Evolutionary conservation across 2,888 invertebrate genomes (phyloP).

Genomic region (Odontocerum albicorne): DNA sequence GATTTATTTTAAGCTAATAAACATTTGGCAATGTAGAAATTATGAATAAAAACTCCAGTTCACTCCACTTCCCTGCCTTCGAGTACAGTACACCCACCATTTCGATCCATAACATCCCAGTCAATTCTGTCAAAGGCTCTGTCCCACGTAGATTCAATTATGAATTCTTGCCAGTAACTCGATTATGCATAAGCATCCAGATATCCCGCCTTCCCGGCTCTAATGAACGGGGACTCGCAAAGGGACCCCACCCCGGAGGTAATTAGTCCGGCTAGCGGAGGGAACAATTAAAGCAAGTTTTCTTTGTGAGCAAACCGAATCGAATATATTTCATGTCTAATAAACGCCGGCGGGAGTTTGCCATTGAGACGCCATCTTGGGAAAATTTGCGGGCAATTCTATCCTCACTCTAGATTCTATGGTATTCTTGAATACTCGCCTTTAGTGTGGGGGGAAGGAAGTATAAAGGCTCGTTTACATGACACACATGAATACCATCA

Average conservation of each 20-base stretch:
- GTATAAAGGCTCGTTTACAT: no score
- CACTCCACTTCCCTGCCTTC: no score
- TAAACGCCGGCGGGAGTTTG: no score
- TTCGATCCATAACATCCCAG: background rate
- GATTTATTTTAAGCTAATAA: no score
- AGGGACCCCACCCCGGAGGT: background rate
- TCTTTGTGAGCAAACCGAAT: slow-evolving; percentile 2
- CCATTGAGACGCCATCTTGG: no score
- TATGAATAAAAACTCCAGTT: no score
- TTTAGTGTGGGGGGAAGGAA: no score
- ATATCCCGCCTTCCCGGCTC: slow-evolving; percentile 15
- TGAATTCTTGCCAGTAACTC: slow-evolving; percentile 31
- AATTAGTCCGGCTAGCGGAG: background rate
- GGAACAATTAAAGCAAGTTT: slow-evolving; percentile 9
- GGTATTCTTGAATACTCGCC: no score
- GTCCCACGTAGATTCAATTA: slow-evolving; percentile 23
- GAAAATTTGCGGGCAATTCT: no score
- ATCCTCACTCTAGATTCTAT: no score
- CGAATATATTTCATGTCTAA: slow-evolving; percentile 7
- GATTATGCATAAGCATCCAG: slow-evolving; percentile 16
- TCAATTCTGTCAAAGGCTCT: slow-evolving; percentile 20
- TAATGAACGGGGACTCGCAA: slow-evolving; percentile 21
- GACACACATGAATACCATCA: no score
- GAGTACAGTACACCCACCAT: background rate
- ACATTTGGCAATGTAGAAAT: no score